Evolutionary conservation across 1,140 invertebrate genomes (phyloP).

Genomic region (Acromyrmex echinatior): DNA sequence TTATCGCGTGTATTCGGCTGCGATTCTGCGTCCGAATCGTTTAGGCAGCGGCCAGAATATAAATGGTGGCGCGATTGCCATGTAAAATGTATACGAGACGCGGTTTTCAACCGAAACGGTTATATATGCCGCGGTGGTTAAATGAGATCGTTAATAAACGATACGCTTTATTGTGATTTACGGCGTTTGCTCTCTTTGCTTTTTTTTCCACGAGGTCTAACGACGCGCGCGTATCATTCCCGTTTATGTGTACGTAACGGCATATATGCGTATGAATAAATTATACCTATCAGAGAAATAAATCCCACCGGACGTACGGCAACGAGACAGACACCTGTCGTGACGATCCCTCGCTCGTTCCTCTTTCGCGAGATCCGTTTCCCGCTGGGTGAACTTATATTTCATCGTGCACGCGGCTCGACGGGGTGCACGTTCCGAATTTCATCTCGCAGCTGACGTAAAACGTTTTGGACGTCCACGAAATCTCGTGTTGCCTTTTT

Average conservation of each 20-base stretch:
- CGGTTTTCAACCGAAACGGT: conserved; percentile 57
- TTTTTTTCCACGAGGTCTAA: conserved; percentile 19
- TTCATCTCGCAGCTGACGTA: conserved; percentile 60
- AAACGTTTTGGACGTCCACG: conserved; percentile 55
- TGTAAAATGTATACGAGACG: conserved; percentile 60
- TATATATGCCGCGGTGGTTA: conserved; percentile 32
- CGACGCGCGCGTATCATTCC: conserved; percentile 1
- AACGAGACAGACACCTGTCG: conserved; percentile 75
- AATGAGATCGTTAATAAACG: conserved; percentile 75
- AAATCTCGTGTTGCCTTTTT: conserved; percentile 43
- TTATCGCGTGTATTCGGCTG: conserved; percentile 62
- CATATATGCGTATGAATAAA: conserved; percentile 48
- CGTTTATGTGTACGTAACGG: background rate
- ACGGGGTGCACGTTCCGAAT: conserved; percentile 58
- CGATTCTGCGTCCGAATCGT: conserved; percentile 67
- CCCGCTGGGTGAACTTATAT: conserved; percentile 58
- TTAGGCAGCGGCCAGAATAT: conserved; percentile 68
- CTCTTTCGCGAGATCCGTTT: conserved; percentile 47
- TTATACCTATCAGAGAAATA: conserved; percentile 55
- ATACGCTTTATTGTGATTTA: conserved; percentile 73
- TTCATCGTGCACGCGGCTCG: conserved; percentile 37
- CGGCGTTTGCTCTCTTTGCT: conserved; percentile 27
- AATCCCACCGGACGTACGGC: conserved; percentile 55
- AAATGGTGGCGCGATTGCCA: conserved; percentile 69
- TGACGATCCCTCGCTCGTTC: conserved; percentile 63